A percentile compares a stretch with the other conserved stretches of the same genome.
Conservation (phyloP, 2,797 vertebrate species). For the Tympanoctomys barrerae region DNA sequence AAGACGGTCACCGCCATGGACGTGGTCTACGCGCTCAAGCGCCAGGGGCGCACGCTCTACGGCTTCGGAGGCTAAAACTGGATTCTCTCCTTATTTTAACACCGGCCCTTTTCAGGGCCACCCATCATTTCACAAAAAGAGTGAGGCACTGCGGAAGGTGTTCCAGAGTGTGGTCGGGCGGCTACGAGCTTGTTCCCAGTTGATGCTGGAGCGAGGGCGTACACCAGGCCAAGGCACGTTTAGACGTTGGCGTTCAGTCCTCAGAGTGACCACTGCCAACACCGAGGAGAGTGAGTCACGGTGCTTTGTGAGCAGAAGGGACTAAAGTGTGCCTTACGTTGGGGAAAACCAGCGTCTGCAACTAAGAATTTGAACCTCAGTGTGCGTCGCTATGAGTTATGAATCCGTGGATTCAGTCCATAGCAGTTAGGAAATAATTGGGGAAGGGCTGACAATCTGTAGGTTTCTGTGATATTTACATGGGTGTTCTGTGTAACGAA, state of each 20-base stretch:
- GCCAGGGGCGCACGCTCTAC: conserved; percentile 72
- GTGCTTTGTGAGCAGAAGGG: background rate
- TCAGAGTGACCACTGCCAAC: no score
- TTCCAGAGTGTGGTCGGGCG: no score
- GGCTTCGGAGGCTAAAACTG: conserved; percentile 54
- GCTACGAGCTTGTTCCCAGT: background rate
- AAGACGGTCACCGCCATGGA: conserved; percentile 69
- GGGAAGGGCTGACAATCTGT: background rate
- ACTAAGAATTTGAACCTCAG: background rate
- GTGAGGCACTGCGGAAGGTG: no score
- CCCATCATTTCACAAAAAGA: rapidly evolving
- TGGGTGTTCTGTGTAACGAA: background rate
- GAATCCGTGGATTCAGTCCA: background rate
- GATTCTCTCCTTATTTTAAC: rapidly evolving
- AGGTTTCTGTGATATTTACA: background rate
- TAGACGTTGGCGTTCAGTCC: background rate
- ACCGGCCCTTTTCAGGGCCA: conserved; percentile 80
- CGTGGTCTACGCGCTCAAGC: conserved; percentile 75
- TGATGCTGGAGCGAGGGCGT: rapidly evolving
- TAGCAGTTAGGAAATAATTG: background rate
- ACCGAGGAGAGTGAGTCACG: rapidly evolving
- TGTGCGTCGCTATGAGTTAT: background rate
- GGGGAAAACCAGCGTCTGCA: background rate
- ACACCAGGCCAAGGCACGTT: rapidly evolving
- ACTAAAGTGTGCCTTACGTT: rapidly evolving